Conservation (phyloP, 2,113 vertebrate species). For the Capricornis sumatraensis region DNA sequence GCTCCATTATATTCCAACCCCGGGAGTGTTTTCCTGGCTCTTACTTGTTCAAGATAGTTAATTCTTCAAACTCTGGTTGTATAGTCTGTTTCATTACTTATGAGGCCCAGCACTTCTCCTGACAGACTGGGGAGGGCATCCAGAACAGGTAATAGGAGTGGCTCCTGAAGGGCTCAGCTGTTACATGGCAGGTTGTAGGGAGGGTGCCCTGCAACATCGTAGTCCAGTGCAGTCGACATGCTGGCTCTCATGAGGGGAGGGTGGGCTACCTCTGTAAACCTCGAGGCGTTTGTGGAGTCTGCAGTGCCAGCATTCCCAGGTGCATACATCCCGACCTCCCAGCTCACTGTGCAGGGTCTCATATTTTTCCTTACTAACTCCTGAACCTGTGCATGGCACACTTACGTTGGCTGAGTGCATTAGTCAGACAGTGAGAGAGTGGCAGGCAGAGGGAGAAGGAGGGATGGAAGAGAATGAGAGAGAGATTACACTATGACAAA, state of each 20-base stretch:
- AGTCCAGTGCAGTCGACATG: not conserved
- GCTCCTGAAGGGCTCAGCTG: not conserved
- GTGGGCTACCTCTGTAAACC: not conserved
- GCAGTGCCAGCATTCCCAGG: not conserved
- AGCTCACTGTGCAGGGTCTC: not conserved
- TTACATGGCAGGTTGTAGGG: accelerated
- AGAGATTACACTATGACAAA: not conserved
- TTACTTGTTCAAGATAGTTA: not conserved
- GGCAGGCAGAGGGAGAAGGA: not conserved
- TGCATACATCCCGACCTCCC: too few species aligned
- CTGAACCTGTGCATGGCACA: not conserved
- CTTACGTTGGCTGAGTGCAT: not conserved
- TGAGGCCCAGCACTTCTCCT: not conserved
- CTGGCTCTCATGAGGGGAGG: not conserved
- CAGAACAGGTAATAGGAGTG: not conserved
- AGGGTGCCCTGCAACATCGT: not conserved
- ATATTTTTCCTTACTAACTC: not conserved
- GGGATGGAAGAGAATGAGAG: not conserved
- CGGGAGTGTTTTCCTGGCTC: not conserved
- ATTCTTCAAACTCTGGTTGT: not conserved
- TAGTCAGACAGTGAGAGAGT: not conserved
- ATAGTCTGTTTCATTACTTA: not conserved
- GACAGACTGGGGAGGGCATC: not conserved
- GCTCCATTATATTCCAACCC: not conserved
- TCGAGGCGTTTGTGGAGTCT: not conserved